phyloP scores from a whole-genome alignment of 2,113 vertebrate species.

The Pseudolaguvia tuberculata region DNA sequence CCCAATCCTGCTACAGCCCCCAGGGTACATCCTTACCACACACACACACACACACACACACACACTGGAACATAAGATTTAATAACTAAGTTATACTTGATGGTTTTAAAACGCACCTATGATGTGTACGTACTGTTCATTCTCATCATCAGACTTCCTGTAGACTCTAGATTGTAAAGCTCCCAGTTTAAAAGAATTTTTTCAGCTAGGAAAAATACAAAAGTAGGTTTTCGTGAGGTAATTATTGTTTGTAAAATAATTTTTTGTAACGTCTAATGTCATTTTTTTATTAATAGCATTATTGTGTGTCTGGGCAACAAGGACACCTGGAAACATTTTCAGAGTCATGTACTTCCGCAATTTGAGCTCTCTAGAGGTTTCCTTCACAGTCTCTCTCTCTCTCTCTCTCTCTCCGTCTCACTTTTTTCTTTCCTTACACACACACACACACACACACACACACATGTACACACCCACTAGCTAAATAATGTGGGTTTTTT shows the following conservation, averaged over 20 bases:
- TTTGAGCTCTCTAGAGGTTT: background rate
- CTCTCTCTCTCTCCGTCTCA: background rate
- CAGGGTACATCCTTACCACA: constrained; percentile 70
- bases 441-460: constrained; percentile 4
- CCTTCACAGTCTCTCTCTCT: background rate
- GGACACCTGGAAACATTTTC: background rate
- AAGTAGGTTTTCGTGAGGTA: too few relatives aligned
- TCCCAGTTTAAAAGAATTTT: too few relatives aligned
- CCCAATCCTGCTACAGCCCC: constrained; percentile 77
- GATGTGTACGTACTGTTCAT: background rate
- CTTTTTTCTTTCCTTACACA: background rate
- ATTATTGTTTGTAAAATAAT: background rate
- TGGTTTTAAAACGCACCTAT: background rate
- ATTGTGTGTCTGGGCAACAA: background rate
- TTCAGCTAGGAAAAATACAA: too few relatives aligned
- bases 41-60: constrained; percentile 1
- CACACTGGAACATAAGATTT: background rate
- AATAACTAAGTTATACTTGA: background rate
- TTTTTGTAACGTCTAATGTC: background rate
- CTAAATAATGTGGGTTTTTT: too few relatives aligned
- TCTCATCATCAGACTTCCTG: background rate
- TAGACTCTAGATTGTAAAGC: background rate
- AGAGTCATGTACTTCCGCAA: background rate
- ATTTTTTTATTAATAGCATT: background rate
- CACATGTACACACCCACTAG: background rate